These are phyloP conservation scores for Callopanchax toddi DNA, from an alignment of 2,113 vertebrate species.

Conservation along the genomic window DNA sequence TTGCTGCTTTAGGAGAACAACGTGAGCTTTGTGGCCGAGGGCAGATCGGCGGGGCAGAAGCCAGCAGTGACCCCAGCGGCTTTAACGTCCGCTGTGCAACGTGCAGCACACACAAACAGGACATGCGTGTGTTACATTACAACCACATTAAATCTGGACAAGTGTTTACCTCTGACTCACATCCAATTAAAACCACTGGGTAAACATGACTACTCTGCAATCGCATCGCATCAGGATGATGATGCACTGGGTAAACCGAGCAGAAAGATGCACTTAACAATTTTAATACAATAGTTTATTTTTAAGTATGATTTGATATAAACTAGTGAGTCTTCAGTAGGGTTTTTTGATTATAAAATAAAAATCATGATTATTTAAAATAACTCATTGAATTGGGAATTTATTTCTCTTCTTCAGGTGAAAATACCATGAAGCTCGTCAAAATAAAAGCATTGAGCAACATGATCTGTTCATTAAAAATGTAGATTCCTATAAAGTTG, in stretches of 20 bases:
- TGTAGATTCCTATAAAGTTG: no score
- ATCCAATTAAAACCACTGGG: constrained; percentile 55
- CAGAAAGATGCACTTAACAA: no score
- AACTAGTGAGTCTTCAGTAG: no score
- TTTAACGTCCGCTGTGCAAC: not conserved
- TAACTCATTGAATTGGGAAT: no score
- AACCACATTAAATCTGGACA: constrained; percentile 27
- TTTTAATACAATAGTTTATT: no score
- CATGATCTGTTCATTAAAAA: no score
- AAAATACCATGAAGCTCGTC: no score
- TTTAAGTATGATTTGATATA: no score
- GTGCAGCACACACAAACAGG: constrained; percentile 13
- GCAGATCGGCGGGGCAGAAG: constrained; percentile 22
- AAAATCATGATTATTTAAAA: no score
- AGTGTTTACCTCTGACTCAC: constrained; percentile 58
- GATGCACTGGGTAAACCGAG: constrained; percentile 6
- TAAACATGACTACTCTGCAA: constrained; percentile 38
- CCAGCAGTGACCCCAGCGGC: constrained; percentile 25
- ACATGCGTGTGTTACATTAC: constrained; percentile 14
- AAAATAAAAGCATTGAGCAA: no score
- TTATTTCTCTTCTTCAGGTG: no score
- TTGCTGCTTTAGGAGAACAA: constrained; percentile 48
- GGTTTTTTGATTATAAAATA: no score
- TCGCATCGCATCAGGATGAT: constrained; percentile 45
- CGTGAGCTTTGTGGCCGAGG: constrained; percentile 38